phyloP scores from a whole-genome alignment of 2,797 vertebrate genomes.

The Strix occidentalis region DNA sequence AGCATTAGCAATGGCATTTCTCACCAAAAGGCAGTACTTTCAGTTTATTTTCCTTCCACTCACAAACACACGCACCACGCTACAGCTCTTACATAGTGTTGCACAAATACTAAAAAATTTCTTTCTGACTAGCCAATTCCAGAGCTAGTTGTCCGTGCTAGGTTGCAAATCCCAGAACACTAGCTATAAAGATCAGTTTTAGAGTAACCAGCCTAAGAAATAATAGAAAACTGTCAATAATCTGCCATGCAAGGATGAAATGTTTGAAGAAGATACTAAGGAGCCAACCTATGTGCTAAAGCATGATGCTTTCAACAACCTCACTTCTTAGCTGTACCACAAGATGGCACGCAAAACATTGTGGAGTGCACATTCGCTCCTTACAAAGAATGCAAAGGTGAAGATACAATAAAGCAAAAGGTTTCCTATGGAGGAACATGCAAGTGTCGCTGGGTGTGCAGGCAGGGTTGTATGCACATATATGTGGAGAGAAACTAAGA shows the following conservation, averaged over 20 bases:
- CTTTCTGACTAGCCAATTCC: neutral
- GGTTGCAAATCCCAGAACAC: neutral
- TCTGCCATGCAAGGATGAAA: neutral
- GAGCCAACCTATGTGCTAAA: neutral
- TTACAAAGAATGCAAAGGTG: neutral
- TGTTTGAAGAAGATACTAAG: neutral
- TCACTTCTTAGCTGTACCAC: conserved; percentile 27
- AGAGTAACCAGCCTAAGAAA: neutral
- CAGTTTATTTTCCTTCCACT: neutral
- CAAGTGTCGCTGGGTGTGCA: neutral
- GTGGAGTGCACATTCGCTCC: neutral
- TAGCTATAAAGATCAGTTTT: neutral
- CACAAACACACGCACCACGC: neutral
- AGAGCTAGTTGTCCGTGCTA: neutral
- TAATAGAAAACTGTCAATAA: neutral
- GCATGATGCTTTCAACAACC: neutral
- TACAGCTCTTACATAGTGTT: neutral
- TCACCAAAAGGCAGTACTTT: neutral
- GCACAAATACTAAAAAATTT: neutral
- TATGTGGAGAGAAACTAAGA: neutral
- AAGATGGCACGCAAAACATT: neutral
- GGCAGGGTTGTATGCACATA: neutral
- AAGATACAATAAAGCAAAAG: neutral
- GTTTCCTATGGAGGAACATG: neutral
- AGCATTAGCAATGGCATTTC: neutral